These are phyloP conservation scores for Zoanthus sansibaricus DNA, from an alignment of 92 coral and sea anemone genomes.

Conservation along the genomic window DNA sequence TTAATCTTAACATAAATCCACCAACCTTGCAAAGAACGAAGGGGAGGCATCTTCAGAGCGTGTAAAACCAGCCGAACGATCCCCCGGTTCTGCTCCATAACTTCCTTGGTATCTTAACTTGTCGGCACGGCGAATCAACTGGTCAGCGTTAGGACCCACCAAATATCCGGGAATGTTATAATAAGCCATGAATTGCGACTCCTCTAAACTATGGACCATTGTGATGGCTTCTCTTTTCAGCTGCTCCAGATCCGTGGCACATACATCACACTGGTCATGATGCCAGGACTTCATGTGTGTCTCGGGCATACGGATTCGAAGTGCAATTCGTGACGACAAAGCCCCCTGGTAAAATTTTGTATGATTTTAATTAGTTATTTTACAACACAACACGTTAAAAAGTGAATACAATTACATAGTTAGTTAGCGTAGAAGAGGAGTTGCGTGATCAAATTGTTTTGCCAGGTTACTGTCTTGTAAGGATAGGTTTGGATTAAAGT, in stretches of 20 bases:
- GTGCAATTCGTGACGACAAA: slow-evolving; percentile 89
- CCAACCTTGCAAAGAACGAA: slow-evolving; percentile 86
- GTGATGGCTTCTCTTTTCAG: slow-evolving; percentile 95
- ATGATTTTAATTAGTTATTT: not conserved
- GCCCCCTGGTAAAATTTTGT: slow-evolving; percentile 77
- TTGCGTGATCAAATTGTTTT: too few relatives aligned
- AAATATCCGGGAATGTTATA: slow-evolving; percentile 91
- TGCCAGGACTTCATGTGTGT: slow-evolving; percentile 93
- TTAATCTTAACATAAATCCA: not conserved
- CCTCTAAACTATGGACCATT: slow-evolving; percentile 96
- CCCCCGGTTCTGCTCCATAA: slow-evolving; percentile 75
- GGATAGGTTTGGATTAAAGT: too few relatives aligned
- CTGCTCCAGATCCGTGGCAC: slow-evolving; percentile 93
- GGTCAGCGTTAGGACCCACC: slow-evolving; percentile 93
- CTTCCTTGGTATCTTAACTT: slow-evolving; percentile 69
- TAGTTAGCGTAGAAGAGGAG: too few relatives aligned
- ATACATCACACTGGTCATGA: slow-evolving; percentile 92
- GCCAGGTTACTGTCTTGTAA: too few relatives aligned
- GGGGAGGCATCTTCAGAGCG: slow-evolving; percentile 71
- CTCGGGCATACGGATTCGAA: slow-evolving; percentile 95
- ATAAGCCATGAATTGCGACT: slow-evolving; percentile 95
- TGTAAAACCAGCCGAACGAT: slow-evolving; percentile 62
- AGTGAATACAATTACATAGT: too few relatives aligned
- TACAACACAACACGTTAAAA: not conserved
- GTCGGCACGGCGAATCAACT: slow-evolving; percentile 83